Evolutionary conservation across 1,140 invertebrate genomes (phyloP).

Genomic region (Tetragnatha versicolor): DNA sequence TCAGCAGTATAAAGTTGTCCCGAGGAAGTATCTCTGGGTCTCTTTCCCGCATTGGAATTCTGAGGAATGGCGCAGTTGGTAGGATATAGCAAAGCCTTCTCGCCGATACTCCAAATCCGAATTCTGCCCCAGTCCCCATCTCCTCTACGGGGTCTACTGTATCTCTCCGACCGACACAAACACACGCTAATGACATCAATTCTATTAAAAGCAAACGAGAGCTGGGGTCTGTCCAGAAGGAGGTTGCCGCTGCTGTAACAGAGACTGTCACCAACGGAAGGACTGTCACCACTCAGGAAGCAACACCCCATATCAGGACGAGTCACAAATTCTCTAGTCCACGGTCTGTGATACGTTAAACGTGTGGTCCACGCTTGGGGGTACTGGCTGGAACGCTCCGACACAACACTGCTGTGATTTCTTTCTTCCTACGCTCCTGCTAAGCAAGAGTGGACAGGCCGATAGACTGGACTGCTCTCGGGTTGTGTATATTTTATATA

Average conservation of each 20-base stretch:
- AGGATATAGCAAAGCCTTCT: no score
- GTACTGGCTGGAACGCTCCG: slow-evolving; percentile 47
- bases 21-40: no score
- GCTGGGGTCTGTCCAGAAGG: slow-evolving; percentile 39
- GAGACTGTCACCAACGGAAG: slow-evolving; percentile 11
- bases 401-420: slow-evolving; percentile 53
- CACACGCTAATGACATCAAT: no score
- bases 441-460: slow-evolving; percentile 46
- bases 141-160: no score
- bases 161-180: no score
- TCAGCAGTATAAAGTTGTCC: no score
- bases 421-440: slow-evolving; percentile 43
- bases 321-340: slow-evolving; percentile 48
- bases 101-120: no score
- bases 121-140: no score
- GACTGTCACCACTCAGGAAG: slow-evolving; percentile 50
- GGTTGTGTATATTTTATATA: slow-evolving; percentile 51
- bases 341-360: slow-evolving; percentile 56
- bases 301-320: slow-evolving; percentile 56
- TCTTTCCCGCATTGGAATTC: no score
- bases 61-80: no score
- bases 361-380: slow-evolving; percentile 53
- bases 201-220: slow-evolving; percentile 16
- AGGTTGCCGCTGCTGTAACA: not conserved
- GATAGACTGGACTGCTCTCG: slow-evolving; percentile 52